Evolutionary conservation across 2,113 vertebrate species (phyloP).

Genomic region (Puffinus mauretanicus): DNA sequence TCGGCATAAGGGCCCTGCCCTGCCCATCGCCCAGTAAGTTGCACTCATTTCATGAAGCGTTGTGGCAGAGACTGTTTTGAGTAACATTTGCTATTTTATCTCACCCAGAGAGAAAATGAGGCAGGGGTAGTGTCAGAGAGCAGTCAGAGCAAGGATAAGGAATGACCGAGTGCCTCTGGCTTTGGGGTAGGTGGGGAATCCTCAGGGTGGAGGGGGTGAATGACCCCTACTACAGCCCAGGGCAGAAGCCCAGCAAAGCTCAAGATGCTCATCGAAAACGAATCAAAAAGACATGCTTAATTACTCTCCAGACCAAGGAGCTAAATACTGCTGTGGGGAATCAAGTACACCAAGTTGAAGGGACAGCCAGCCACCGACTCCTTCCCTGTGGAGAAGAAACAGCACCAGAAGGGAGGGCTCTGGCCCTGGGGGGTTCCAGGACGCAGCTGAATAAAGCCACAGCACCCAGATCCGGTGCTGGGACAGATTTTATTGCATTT

Average conservation of each 20-base stretch:
- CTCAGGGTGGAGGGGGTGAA: neutral
- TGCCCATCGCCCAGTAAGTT: neutral
- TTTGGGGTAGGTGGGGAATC: neutral
- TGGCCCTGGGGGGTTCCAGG: no score
- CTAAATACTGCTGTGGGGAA: no score
- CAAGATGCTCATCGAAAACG: neutral
- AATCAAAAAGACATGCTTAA: neutral
- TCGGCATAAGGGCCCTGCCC: neutral
- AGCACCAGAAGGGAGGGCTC: rapidly evolving
- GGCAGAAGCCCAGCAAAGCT: neutral
- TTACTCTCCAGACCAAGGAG: neutral
- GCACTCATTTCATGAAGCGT: neutral
- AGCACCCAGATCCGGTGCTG: neutral
- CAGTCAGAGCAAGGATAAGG: neutral
- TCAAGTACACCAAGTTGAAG: neutral
- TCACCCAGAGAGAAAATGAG: neutral
- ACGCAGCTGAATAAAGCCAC: neutral
- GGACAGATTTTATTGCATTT: neutral
- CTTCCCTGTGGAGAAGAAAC: neutral
- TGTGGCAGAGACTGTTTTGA: neutral
- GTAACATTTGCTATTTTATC: neutral
- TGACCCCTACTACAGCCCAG: neutral
- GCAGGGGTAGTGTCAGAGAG: neutral
- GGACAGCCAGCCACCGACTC: neutral
- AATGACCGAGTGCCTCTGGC: neutral